phyloP scores from a whole-genome alignment of 2,888 invertebrate species.

The Epistrophella euchroma region DNA sequence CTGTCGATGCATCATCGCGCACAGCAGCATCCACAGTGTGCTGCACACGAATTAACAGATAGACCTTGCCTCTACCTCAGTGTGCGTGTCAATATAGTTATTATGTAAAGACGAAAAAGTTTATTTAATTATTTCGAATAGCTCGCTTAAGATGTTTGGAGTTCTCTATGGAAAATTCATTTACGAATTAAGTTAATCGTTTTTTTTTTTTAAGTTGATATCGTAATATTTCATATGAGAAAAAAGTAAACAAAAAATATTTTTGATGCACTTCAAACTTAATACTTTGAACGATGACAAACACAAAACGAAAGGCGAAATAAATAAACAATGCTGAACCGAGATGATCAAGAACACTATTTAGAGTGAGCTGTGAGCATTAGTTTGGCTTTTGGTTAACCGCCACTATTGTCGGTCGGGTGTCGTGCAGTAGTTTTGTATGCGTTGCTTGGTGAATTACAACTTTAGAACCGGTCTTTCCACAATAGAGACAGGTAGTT shows the following conservation, averaged over 20 bases:
- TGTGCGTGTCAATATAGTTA: conserved; percentile 67
- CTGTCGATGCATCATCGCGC: conserved; percentile 66
- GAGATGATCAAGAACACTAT: conserved; percentile 45
- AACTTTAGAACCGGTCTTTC: conserved; percentile 72
- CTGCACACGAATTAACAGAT: conserved; percentile 30
- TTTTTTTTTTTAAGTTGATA: neutral
- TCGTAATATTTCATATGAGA: neutral
- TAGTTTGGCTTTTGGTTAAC: conserved; percentile 32
- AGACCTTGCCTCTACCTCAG: conserved; percentile 34
- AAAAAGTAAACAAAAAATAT: conserved; percentile 6
- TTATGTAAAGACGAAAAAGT: conserved; percentile 46
- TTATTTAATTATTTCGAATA: conserved; percentile 49
- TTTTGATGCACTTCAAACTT: conserved; percentile 8
- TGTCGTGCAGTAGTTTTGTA: conserved; percentile 56
- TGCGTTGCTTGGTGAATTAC: conserved; percentile 67
- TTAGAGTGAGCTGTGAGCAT: conserved; percentile 56
- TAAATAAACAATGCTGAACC: conserved; percentile 34
- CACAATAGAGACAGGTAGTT: conserved; percentile 71
- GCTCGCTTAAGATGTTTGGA: conserved; percentile 30
- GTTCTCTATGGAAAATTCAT: conserved; percentile 4
- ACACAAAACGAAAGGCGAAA: conserved; percentile 7
- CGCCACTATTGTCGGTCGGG: conserved; percentile 1
- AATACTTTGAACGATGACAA: neutral
- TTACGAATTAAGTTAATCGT: neutral
- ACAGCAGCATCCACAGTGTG: conserved; percentile 51